phyloP scores from a whole-genome alignment of 2,888 invertebrate species.

The Drosophila merina region DNA sequence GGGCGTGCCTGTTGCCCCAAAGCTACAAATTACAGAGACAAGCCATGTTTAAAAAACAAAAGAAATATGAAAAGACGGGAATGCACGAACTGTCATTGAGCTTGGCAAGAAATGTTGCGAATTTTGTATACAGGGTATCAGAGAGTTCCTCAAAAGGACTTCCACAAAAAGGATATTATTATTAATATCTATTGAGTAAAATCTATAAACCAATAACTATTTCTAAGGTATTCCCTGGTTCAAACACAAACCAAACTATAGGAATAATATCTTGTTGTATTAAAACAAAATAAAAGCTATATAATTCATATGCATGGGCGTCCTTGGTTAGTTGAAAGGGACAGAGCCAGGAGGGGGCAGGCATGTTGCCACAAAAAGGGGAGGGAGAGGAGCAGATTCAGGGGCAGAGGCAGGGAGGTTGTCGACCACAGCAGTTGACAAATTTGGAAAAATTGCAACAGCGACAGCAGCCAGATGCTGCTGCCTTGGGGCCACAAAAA shows the following conservation, averaged over 20 bases:
- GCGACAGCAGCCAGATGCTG: conserved; percentile 51
- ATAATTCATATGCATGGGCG: conserved; percentile 63
- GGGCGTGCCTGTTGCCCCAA: neutral
- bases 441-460: conserved; percentile 74
- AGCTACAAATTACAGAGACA: neutral
- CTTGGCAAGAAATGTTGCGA: neutral
- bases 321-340: conserved; percentile 37
- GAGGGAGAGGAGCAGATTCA: neutral
- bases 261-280: conserved; percentile 12
- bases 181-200: neutral
- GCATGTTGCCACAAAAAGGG: neutral
- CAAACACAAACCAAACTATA: neutral
- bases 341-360: conserved; percentile 6
- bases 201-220: neutral
- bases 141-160: neutral
- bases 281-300: conserved; percentile 23
- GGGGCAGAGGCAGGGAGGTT: conserved; percentile 2
- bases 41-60: neutral
- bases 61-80: neutral
- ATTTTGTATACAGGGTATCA: conserved; percentile 27
- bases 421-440: conserved; percentile 65
- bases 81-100: conserved; percentile 5
- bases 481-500: conserved; percentile 39
- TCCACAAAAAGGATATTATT: conserved; percentile 5
- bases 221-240: conserved; percentile 6